Conservation (phyloP, 2,888 invertebrate genomes). For the Schizaphis graminum region DNA sequence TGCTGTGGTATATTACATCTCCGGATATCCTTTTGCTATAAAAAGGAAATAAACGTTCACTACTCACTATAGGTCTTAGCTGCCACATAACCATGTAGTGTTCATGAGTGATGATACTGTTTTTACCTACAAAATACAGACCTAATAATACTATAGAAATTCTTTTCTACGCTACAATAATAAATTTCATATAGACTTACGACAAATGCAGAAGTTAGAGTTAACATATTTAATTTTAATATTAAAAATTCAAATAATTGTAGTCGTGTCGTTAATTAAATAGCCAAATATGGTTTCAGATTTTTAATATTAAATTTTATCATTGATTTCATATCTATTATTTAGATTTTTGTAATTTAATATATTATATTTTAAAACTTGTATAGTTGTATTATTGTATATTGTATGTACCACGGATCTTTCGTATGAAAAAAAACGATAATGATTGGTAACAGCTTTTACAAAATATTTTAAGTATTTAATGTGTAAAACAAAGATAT, state of each 20-base stretch:
- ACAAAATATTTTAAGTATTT: neutral
- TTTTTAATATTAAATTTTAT: neutral
- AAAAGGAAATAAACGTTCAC: neutral
- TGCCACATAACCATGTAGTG: neutral
- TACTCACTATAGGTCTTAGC: neutral
- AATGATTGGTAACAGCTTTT: neutral
- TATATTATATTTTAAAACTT: neutral
- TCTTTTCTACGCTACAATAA: neutral
- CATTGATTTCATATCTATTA: neutral
- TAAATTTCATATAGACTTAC: neutral
- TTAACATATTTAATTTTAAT: neutral
- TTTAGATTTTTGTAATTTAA: neutral
- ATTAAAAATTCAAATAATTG: neutral
- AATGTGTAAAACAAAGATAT: neutral
- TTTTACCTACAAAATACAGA: neutral
- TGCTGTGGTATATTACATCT: neutral
- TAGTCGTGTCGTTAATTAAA: neutral
- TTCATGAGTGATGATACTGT: neutral
- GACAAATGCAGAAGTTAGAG: neutral
- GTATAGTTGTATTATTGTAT: neutral
- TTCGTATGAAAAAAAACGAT: neutral
- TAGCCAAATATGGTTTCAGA: neutral
- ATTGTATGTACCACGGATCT: neutral
- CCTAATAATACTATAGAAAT: neutral
- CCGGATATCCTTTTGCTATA: slow-evolving; percentile 9